Evolutionary conservation across 2,888 invertebrate genomes (phyloP), one percentile per base, ranked within the genome.

Genomic region (Stenotaenia linearis): DNA sequence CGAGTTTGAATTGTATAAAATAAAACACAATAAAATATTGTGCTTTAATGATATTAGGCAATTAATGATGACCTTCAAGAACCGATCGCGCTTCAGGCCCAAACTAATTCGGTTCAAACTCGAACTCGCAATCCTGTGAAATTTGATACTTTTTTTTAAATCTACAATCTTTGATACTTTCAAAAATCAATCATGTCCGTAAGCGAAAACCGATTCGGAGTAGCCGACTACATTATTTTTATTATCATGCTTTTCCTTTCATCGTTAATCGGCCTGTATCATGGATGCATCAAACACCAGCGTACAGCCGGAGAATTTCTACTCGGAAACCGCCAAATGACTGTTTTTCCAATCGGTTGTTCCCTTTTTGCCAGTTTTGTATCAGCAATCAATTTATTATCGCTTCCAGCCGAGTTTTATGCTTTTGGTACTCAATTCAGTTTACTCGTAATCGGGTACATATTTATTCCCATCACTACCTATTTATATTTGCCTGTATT

Each of bases 401-500:
- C 56, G 3, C 32, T 78, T 3, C 78, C 78, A 3, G 28, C 56
- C 10, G 78, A 78, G 61, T 28, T 78, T 18, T 78, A 78, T 18
- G 21, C 30, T 10, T 30, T 9, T 30, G 78, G 78, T 30, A 61
- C 32, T n/a, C 30, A 32, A n/a, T 56, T 18, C 30, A 35, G 15
- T 21, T 1, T 30, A 2, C 23, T 28, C n/a, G 30, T 61, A 1
- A n/a, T 80, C 9, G 75, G 32, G 7, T 45, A 28, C 7, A 25
- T 35, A 3, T 3, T 80, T 15, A 56, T 80, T 23, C 80, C 80
- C 15, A 61, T 56, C 7, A 50, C 76, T 18, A 32, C 21, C 25
- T 80, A 80, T 77, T 78, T 80, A 35, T 80, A 75, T 77, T 30
- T 80, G 69, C 80, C 80, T n/a, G 75, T 80, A 25, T 80, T 75